Evolutionary conservation across 2,888 invertebrate genomes (phyloP).

Genomic region (Chymomyza amoena): DNA sequence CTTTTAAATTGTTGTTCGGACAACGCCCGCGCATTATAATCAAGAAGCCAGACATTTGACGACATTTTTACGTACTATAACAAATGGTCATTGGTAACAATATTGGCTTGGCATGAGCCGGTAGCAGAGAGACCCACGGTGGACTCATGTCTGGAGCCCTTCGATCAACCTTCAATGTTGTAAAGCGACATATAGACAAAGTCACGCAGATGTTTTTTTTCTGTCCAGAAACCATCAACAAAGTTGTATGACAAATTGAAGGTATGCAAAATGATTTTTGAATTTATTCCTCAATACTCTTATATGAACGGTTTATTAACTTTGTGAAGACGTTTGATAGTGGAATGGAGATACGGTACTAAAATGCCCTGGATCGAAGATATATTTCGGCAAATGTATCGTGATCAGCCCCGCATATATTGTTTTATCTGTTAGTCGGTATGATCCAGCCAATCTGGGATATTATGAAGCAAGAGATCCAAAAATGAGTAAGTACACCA

Average conservation of each 20-base stretch:
- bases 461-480: too few species aligned
- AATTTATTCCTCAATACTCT: neutral
- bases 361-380: too few species aligned
- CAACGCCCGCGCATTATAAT: constrained; percentile 42
- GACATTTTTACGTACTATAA: constrained; percentile 3
- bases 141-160: neutral
- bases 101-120: constrained; percentile 28
- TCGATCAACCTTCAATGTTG: neutral
- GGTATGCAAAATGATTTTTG: constrained; percentile 14
- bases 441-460: too few species aligned
- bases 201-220: too few species aligned
- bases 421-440: too few species aligned
- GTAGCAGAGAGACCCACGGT: neutral
- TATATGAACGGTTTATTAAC: neutral
- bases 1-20: constrained; percentile 54
- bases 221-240: neutral
- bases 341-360: too few species aligned
- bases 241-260: constrained; percentile 14
- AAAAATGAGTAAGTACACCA: too few species aligned
- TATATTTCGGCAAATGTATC: too few species aligned
- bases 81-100: constrained; percentile 4
- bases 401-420: too few species aligned
- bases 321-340: neutral
- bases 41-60: neutral
- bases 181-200: neutral